A percentile compares a stretch with the other conserved stretches of the same genome.
Conservation (phyloP, 2,113 vertebrate genomes). For the Channa maculata region DNA sequence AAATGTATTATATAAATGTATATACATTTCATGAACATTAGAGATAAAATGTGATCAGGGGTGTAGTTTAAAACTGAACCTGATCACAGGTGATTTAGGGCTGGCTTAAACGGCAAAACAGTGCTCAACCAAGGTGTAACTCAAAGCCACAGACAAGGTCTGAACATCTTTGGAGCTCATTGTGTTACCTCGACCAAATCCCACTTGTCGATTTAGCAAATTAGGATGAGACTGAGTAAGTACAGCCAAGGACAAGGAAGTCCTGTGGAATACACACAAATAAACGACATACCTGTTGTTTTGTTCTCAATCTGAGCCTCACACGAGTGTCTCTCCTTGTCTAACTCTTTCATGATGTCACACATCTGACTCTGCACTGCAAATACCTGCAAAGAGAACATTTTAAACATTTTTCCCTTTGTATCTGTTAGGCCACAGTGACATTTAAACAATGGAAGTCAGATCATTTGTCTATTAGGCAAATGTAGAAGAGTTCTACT, state of each 20-base stretch:
- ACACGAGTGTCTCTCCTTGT: slow-evolving; percentile 63
- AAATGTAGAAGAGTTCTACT: not conserved
- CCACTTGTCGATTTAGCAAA: not conserved
- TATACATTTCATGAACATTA: too few relatives aligned
- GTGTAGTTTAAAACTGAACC: slow-evolving; percentile 12
- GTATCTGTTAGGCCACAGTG: not conserved
- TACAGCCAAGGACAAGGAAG: not conserved
- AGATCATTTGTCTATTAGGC: not conserved
- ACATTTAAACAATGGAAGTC: not conserved
- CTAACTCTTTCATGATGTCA: slow-evolving; percentile 70
- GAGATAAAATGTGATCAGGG: too few relatives aligned
- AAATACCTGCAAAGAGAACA: slow-evolving; percentile 63
- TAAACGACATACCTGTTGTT: slow-evolving; percentile 67
- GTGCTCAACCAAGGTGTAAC: slow-evolving; percentile 32
- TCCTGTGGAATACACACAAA: not conserved
- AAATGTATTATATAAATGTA: too few relatives aligned
- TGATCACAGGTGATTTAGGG: slow-evolving; percentile 1
- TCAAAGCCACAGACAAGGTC: slow-evolving; percentile 17
- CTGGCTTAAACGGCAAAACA: slow-evolving; percentile 35
- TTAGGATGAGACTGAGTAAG: not conserved
- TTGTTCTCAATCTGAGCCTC: slow-evolving; percentile 69
- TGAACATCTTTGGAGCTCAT: slow-evolving; percentile 50
- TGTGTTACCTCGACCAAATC: slow-evolving; percentile 22
- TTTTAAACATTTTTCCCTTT: not conserved
- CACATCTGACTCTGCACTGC: slow-evolving; percentile 69